These are phyloP conservation scores for Ypsolopha sequella DNA, from an alignment of 2,888 invertebrate genomes.

Conservation along the genomic window DNA sequence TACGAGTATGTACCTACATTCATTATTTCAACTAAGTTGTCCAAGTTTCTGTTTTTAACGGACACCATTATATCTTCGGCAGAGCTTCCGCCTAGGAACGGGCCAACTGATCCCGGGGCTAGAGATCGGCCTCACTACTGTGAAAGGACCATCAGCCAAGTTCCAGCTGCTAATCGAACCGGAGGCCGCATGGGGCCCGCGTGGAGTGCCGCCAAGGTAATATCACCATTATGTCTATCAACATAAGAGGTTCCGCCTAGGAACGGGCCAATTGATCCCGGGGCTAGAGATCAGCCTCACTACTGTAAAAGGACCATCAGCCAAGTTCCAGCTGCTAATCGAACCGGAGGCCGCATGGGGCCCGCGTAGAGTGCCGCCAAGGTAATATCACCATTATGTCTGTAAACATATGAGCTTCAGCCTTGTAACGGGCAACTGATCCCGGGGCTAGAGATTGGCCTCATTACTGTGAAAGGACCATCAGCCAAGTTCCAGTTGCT, in stretches of 20 bases:
- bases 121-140: constrained; percentile 37
- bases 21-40: too few relatives aligned
- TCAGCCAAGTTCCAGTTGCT: constrained; percentile 36
- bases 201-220: constrained; percentile 29
- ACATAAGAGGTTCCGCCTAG: constrained; percentile 23
- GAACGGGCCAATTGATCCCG: constrained; percentile 29
- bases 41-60: too few relatives aligned
- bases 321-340: constrained; percentile 36
- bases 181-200: constrained; percentile 36
- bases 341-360: constrained; percentile 47
- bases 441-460: constrained; percentile 44
- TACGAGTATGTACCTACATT: too few relatives aligned
- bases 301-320: constrained; percentile 35
- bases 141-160: constrained; percentile 39
- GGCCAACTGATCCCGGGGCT: constrained; percentile 40
- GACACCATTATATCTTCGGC: constrained; percentile 1
- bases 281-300: constrained; percentile 46
- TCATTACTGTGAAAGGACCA: constrained; percentile 38
- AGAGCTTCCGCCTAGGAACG: constrained; percentile 36
- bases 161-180: constrained; percentile 41
- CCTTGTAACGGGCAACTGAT: constrained; percentile 33
- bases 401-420: constrained; percentile 13
- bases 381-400: background rate
- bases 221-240: background rate
- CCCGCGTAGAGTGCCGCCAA: constrained; percentile 29